Percentiles rank a stretch among this genome's conserved stretches.
phyloP scores from a whole-genome alignment of 1,140 invertebrate genomes.

The Lanistes nyassanus region DNA sequence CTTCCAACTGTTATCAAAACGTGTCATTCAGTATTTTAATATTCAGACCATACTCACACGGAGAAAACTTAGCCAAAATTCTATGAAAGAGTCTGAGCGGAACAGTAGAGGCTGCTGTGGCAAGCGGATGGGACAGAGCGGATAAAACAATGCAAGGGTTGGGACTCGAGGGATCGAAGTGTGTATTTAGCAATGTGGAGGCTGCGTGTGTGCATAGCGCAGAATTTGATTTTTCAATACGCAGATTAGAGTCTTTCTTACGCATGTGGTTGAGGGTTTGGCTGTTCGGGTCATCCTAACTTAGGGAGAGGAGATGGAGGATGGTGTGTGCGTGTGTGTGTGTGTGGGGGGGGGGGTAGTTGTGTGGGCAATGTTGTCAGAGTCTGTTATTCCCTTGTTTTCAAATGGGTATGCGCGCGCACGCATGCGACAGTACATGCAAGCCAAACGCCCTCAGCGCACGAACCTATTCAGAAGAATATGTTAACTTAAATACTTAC shows the following conservation, averaged over 20 bases:
- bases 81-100: too few species aligned
- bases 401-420: neutral
- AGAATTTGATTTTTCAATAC: constrained; percentile 9
- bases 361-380: too few species aligned
- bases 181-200: neutral
- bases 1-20: neutral
- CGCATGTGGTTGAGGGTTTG: neutral
- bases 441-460: too few species aligned
- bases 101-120: too few species aligned
- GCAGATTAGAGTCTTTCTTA: neutral
- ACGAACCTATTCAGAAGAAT: neutral
- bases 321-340: neutral
- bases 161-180: neutral
- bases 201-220: neutral
- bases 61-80: too few species aligned
- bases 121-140: too few species aligned
- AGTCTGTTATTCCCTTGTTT: too few species aligned
- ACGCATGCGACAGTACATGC: neutral
- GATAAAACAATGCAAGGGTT: too few species aligned
- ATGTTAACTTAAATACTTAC: neutral
- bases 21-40: neutral
- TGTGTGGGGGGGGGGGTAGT: constrained; percentile 18
- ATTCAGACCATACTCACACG: too few species aligned
- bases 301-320: neutral
- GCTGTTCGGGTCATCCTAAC: too few species aligned